Evolutionary conservation across 2,113 vertebrate species (phyloP).

Genomic region (Steatornis caripensis): DNA sequence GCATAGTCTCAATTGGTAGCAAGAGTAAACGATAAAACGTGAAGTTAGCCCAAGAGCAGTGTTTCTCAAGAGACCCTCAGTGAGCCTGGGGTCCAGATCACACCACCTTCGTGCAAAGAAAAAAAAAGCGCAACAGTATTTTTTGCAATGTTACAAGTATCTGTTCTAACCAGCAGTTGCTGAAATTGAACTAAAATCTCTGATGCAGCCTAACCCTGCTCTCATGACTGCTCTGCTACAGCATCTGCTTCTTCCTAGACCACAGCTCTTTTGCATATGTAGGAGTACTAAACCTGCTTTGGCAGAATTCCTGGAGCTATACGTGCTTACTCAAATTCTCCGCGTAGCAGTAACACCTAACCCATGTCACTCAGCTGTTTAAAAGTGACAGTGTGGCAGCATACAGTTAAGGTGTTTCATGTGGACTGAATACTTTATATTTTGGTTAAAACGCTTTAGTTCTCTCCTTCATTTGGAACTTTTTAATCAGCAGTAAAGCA

Average conservation of each 20-base stretch:
- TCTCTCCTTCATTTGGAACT: not conserved
- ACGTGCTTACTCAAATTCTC: not conserved
- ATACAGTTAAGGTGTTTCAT: not conserved
- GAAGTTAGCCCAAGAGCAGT: not conserved
- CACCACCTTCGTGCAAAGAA: not conserved
- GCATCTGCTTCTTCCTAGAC: slow-evolving; percentile 1
- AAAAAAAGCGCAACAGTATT: not conserved
- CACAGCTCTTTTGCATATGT: not conserved
- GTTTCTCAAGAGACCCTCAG: not conserved
- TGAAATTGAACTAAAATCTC: not conserved
- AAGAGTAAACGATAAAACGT: not conserved
- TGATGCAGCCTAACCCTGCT: not conserved
- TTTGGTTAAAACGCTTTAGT: not conserved
- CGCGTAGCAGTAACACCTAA: not conserved
- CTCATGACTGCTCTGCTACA: not conserved
- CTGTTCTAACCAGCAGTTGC: not conserved
- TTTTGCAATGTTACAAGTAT: not conserved
- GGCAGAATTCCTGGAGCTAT: not conserved
- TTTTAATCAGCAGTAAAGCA: not conserved
- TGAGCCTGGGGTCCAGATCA: not conserved
- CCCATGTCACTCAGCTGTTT: not conserved
- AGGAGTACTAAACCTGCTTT: slow-evolving; percentile 24
- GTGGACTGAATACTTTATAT: not conserved
- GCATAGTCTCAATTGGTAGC: rapidly evolving
- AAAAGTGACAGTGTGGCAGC: not conserved